Evolutionary conservation across 1,140 invertebrate genomes (phyloP), one percentile per base, ranked within the genome.

Genomic region (Limonius californicus): DNA sequence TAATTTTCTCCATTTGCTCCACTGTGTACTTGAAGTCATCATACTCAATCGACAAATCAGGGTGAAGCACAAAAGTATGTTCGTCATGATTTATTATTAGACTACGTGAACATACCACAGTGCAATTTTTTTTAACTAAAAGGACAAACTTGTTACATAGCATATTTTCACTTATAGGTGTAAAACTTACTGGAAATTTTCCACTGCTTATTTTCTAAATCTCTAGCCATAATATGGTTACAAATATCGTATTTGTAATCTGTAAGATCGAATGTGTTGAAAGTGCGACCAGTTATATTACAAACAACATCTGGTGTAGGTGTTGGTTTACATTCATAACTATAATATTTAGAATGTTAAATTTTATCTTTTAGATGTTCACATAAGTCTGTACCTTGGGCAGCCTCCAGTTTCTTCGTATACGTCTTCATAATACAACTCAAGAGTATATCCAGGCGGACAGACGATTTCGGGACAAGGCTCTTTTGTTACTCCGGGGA

Each of bases 201-300:
- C 88, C 88, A 91, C 35, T 83, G 79, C 27, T 82, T 76, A 20
- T 84, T 75, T 7, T 79, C 71, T 61, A 84, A 81, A 70, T 92
- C 88, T 35, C 87, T 78, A 0, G 85, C 87, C 4, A 93, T 72
- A 35, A 91, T 83, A 73, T 93, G 90, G 76, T 89, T 85, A 72
- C 91, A 94, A 11, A 89, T 81, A 62, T 91, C 89, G 64, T 90
- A 89, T 67, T 89, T 89, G 58, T 83, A 89, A 53, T 90, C 84
- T 0, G 84, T 80, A 6, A 85, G 84, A 74, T 93, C 91, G 65
- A 93, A 93, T 0, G 90, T 92, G 56, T 81, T 86, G 67, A 93
- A 86, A 1, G 85, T 87, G 57, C 85, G 83, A 2, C 88, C 87
- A 14, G 85, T 89, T 1, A 92, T 76, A 64, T 88, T 86, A 70